Evolutionary conservation across 2,113 vertebrate species (phyloP).

Genomic region (Condylura cristata): DNA sequence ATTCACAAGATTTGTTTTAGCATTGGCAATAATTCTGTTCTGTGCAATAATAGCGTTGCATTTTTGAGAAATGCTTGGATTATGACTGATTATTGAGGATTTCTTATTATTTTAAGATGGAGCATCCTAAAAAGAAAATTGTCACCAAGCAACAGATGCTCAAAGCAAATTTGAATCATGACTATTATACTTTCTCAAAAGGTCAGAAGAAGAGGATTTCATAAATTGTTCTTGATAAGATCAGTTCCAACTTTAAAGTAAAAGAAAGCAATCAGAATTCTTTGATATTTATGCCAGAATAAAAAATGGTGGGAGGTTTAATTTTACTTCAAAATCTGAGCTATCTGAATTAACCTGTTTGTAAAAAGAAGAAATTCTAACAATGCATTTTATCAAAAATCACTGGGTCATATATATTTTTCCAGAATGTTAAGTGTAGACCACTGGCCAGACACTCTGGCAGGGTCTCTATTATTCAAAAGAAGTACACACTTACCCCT

Average conservation of each 20-base stretch:
- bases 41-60: neutral
- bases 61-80: conserved; percentile 23
- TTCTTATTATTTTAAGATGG: conserved; percentile 59
- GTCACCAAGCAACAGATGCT: neutral
- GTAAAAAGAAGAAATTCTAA: conserved; percentile 37
- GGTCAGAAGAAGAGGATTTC: neutral
- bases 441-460: neutral
- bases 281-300: conserved; percentile 12
- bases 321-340: conserved; percentile 44
- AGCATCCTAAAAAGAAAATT: conserved; percentile 37
- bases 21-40: neutral
- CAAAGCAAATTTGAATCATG: conserved; percentile 52
- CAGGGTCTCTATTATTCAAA: neutral
- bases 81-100: neutral
- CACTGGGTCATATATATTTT: neutral
- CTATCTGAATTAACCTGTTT: conserved; percentile 15
- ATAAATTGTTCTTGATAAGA: conserved; percentile 48
- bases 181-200: conserved; percentile 37
- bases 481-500: no score
- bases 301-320: neutral
- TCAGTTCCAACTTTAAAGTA: conserved; percentile 65
- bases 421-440: neutral
- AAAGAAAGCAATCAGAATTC: conserved; percentile 40
- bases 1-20: neutral
- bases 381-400: conserved; percentile 2